Evolutionary conservation across 2,113 vertebrate genomes (phyloP).

Genomic region (Lynx canadensis): DNA sequence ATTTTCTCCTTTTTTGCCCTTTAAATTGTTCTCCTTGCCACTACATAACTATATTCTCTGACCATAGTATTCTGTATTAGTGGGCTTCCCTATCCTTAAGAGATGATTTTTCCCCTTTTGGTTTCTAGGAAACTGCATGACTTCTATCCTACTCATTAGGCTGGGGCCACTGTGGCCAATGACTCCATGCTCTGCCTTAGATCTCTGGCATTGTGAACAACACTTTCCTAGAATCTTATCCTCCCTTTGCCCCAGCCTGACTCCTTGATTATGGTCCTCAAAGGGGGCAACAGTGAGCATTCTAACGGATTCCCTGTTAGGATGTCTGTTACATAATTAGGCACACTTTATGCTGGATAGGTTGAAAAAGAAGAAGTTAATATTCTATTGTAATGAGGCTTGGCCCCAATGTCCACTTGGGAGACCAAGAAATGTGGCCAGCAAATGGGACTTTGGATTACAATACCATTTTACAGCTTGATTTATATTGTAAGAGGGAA

Average conservation of each 20-base stretch:
- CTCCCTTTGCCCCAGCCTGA: not conserved
- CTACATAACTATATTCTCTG: not conserved
- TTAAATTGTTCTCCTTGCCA: not conserved
- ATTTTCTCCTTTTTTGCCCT: not conserved
- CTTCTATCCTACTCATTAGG: not conserved
- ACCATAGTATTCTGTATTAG: not conserved
- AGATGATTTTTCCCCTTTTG: not conserved
- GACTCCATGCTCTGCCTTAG: not conserved
- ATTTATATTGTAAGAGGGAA: not conserved
- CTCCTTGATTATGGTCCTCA: not conserved
- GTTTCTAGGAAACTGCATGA: not conserved
- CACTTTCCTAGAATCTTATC: not conserved
- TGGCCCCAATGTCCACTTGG: not conserved
- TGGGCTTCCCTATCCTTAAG: not conserved
- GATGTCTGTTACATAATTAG: not conserved
- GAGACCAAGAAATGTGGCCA: not conserved
- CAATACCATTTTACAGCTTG: not conserved
- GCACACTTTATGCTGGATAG: not conserved
- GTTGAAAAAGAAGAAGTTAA: not conserved
- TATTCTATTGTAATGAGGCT: not conserved
- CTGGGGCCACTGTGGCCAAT: not conserved
- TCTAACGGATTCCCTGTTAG: not conserved
- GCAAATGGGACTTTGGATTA: not conserved
- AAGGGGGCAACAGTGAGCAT: not conserved
- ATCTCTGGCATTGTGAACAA: not conserved